Evolutionary conservation across 1,140 invertebrate species (phyloP).

Genomic region (Scylla paramamosain): DNA sequence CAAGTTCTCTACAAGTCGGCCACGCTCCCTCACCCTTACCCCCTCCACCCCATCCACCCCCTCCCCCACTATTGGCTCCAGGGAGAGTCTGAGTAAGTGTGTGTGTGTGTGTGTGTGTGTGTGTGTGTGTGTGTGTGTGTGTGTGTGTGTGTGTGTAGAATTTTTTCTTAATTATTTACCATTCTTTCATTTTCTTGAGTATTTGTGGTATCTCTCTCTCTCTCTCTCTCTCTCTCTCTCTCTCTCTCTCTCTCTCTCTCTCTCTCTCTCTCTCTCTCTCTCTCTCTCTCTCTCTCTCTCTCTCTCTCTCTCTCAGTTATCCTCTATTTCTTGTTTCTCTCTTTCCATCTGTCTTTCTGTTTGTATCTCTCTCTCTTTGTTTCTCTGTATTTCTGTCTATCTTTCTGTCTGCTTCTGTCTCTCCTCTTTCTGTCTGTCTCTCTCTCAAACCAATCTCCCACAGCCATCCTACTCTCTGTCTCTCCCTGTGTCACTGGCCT

Average conservation of each 20-base stretch:
- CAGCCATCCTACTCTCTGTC: not conserved
- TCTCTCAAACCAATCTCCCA: not conserved
- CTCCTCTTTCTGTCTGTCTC: too few relatives aligned
- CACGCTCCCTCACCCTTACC: constrained; percentile 39
- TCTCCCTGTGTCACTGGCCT: not conserved
- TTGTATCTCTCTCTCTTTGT: not conserved
- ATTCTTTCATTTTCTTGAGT: not conserved
- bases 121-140: not conserved
- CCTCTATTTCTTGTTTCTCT: not conserved
- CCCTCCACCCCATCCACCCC: constrained; percentile 24
- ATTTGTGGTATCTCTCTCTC: not conserved
- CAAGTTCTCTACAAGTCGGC: not conserved
- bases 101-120: not conserved
- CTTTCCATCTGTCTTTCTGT: not conserved
- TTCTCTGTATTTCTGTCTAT: too few relatives aligned
- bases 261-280: too few relatives aligned
- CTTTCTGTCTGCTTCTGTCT: too few relatives aligned
- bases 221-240: not conserved
- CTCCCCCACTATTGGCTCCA: constrained; percentile 61
- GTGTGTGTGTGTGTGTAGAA: not conserved
- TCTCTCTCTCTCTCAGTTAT: too few relatives aligned
- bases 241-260: too few relatives aligned
- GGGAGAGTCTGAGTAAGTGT: constrained; percentile 65
- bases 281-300: too few relatives aligned
- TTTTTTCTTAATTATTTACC: not conserved